These are phyloP conservation scores for Hemichromis elongatus DNA, from an alignment of 2,113 vertebrate genomes.

Conservation along the genomic window DNA sequence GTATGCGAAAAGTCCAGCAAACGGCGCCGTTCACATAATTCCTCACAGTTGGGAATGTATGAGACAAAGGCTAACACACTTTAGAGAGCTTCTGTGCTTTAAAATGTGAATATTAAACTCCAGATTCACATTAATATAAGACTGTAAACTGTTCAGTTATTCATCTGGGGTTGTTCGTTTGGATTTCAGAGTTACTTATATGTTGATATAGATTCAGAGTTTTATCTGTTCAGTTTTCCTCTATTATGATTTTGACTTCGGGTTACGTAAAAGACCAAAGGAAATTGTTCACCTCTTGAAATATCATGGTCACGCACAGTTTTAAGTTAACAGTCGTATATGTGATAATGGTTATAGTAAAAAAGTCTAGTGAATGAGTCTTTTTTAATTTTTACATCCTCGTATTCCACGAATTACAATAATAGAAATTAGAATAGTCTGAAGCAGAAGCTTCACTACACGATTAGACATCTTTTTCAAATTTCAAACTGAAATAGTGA, in stretches of 20 bases:
- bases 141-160: fast-evolving
- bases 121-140: background rate
- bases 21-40: background rate
- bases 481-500: constrained; percentile 28
- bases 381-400: background rate
- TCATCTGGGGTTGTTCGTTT: background rate
- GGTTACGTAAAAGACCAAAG: background rate
- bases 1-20: background rate
- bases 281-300: background rate
- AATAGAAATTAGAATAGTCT: background rate
- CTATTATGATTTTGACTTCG: background rate
- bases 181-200: background rate
- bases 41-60: background rate
- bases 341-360: background rate
- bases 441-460: constrained; percentile 12
- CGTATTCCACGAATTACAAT: background rate
- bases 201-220: background rate
- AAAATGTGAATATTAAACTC: background rate
- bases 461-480: constrained; percentile 23
- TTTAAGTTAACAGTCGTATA: background rate
- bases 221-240: background rate
- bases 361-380: background rate
- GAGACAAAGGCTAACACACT: background rate
- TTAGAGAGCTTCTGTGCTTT: background rate
- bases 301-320: background rate